Evolutionary conservation across 1,140 invertebrate species (phyloP).

Genomic region (Scaptomyza graminum): DNA sequence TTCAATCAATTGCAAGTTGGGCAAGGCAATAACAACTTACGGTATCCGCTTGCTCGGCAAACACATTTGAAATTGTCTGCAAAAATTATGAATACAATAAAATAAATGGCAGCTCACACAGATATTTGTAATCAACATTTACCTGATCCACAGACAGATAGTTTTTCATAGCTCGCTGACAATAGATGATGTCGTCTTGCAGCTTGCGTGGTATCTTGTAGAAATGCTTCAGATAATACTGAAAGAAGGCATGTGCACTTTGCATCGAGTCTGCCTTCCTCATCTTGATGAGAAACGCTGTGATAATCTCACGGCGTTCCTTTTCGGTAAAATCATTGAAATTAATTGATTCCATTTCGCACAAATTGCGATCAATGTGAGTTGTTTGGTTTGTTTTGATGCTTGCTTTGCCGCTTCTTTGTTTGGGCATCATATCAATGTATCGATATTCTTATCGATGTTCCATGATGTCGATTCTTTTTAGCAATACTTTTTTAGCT

Average conservation of each 20-base stretch:
- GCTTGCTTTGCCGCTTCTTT: slow-evolving; percentile 58
- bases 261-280: slow-evolving; percentile 34
- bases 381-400: slow-evolving; percentile 41
- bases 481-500: not conserved
- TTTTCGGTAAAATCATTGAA: slow-evolving; percentile 60
- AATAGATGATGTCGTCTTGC: slow-evolving; percentile 75
- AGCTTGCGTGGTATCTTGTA: slow-evolving; percentile 71
- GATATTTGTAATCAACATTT: not conserved
- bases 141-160: slow-evolving; percentile 72
- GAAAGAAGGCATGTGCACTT: slow-evolving; percentile 58
- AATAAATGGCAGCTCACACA: no score
- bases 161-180: slow-evolving; percentile 65
- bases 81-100: not conserved
- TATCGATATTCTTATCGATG: not conserved
- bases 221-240: slow-evolving; percentile 69
- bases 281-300: slow-evolving; percentile 60
- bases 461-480: not conserved
- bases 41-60: slow-evolving; percentile 39
- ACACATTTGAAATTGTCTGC: slow-evolving; percentile 60
- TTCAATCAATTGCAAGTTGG: not conserved
- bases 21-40: slow-evolving; percentile 35
- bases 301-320: slow-evolving; percentile 66
- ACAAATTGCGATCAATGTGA: not conserved
- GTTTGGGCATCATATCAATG: slow-evolving; percentile 1
- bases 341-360: slow-evolving; percentile 59